Conservation (phyloP, 30 jellyfish, hydroid and myxozoan genomes). For the Morbakka virulenta region DNA sequence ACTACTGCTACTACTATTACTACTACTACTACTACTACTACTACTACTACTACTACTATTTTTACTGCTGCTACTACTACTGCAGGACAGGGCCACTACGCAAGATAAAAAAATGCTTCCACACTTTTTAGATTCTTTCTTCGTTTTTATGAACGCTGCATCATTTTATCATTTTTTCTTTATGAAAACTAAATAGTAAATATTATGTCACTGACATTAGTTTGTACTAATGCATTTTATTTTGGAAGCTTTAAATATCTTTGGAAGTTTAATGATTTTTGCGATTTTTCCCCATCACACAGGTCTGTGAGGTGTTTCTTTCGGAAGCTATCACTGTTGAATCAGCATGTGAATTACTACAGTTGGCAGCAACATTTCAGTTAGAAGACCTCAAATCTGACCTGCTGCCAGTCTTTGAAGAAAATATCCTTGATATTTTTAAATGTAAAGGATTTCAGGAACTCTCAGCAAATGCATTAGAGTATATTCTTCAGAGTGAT, state of each 20-base stretch:
- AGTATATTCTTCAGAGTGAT: conserved; percentile 57
- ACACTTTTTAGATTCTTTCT: no score
- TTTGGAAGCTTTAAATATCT: neutral
- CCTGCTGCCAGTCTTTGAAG: conserved; percentile 65
- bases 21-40: no score
- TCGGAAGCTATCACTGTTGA: conserved; percentile 45
- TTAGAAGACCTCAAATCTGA: conserved; percentile 44
- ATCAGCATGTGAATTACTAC: conserved; percentile 64
- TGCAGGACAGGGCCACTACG: no score
- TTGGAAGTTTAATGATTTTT: no score
- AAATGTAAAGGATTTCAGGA: conserved; percentile 49
- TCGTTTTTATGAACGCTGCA: no score
- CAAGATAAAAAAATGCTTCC: no score
- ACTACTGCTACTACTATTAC: no score
- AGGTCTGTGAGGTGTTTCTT: conserved; percentile 75
- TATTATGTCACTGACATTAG: neutral
- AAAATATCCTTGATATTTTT: conserved; percentile 53
- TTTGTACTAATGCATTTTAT: neutral
- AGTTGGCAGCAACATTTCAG: conserved; percentile 89
- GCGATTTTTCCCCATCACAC: no score
- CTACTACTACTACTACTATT: no score
- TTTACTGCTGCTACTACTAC: no score
- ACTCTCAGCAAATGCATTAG: conserved; percentile 61
- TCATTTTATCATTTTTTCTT: no score
- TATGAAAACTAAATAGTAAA: no score